Conservation (phyloP, 2,888 invertebrate species). For the Stenichneumon culpator region DNA sequence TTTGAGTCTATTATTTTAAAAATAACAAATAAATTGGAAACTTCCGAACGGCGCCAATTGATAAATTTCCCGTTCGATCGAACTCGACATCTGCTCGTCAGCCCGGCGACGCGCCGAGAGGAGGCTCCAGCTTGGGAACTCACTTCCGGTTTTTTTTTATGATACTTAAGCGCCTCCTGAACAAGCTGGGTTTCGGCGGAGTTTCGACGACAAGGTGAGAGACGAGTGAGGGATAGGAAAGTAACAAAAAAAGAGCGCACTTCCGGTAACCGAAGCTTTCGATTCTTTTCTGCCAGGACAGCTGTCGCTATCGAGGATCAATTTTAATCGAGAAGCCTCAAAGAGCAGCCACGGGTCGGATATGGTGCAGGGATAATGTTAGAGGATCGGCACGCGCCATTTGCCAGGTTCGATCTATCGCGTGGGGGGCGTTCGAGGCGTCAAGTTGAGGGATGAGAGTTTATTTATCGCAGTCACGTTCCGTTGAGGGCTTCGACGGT, state of each 20-base stretch:
- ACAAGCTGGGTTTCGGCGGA: slow-evolving; percentile 30
- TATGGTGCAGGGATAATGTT: not conserved
- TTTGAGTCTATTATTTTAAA: too few relatives aligned
- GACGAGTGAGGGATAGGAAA: slow-evolving; percentile 15
- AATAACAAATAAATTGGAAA: too few relatives aligned
- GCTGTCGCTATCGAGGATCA: slow-evolving; percentile 47
- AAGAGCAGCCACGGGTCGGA: not conserved
- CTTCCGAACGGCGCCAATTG: not conserved
- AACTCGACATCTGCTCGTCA: slow-evolving; percentile 57
- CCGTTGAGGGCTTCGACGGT: slow-evolving; percentile 40
- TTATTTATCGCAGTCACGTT: slow-evolving; percentile 68
- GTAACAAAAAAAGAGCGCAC: slow-evolving; percentile 30
- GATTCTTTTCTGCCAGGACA: slow-evolving; percentile 52
- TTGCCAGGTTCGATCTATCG: slow-evolving; percentile 23
- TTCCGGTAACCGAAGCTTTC: slow-evolving; percentile 59
- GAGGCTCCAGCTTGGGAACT: slow-evolving; percentile 40
- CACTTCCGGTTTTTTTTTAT: slow-evolving; percentile 51
- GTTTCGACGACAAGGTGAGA: slow-evolving; percentile 23
- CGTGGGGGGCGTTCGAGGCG: slow-evolving; percentile 29
- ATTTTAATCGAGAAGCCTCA: slow-evolving; percentile 45
- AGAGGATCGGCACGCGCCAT: slow-evolving; percentile 65
- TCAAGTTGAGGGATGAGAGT: slow-evolving; percentile 57
- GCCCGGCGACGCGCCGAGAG: slow-evolving; percentile 18
- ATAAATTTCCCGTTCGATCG: slow-evolving; percentile 29
- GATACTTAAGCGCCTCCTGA: slow-evolving; percentile 17